Base-by-base conservation (phyloP, 2,113 vertebrate genomes). In the Brevimyrus niger region DNA sequence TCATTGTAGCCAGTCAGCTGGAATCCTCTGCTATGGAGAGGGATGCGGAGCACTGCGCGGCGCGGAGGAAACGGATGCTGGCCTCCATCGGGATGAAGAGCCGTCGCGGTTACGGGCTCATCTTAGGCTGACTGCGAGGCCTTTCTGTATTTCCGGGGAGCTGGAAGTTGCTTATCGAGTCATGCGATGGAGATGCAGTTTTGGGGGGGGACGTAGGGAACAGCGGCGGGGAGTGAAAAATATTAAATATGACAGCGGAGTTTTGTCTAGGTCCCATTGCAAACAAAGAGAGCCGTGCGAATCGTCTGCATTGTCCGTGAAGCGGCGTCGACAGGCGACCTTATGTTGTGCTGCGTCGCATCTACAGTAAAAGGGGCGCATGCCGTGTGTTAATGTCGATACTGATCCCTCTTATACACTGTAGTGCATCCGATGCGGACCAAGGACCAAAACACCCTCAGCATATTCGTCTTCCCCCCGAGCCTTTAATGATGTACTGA, bases 271-370 rank as follows among this genome's bases (percentile, higher is more conserved):
- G 85, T 90, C 90, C 91, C 94, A 95, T 97, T 97, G 97, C 98
- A 97, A 98, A 98, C 55, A 65, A 42, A 65, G 96, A 98, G 94
- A 97, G 91, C 93, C 85, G 91, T 90, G 92, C 91, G 94, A 94
- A 82, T 76, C 6, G 23, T 90, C 90, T 88, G 93, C 93, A 91
- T 96, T 94, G 95, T 96, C 93, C 91, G 88, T 15, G 23, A 58
- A 89, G 53, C 73, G 2, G 51, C 11, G 21, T 9, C 92, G 93
- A 95, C 93, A 95, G 95, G 93, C 90, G 91, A 86, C 53, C 50
- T 76, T 88, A 88, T 76, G 82, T 47, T 47, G 3, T 23, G 8
- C 3, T 21, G 42, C 27, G 89, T 58, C 89, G 88, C 88, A 61
- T 35, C 38, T 61, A 17, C 42, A 44, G 76, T 21, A n/a, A 27